Conservation (phyloP, 2,888 invertebrate genomes). For the Xanthorhoe spadicearia region DNA sequence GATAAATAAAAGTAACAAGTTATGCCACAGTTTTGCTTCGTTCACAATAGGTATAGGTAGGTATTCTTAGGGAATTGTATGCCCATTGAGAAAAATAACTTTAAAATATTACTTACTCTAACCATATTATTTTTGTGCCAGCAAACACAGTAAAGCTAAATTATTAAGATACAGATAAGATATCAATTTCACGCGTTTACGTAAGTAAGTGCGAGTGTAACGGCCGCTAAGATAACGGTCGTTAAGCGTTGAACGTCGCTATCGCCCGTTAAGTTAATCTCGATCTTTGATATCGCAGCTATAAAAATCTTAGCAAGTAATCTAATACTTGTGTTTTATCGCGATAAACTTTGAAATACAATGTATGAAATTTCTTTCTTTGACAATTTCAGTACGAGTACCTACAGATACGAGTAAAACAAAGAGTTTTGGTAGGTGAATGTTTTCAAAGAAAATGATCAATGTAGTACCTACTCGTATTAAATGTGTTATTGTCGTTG, state of each 20-base stretch:
- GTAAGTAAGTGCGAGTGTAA: constrained; percentile 52
- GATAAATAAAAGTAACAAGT: too few relatives aligned
- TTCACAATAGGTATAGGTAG: too few relatives aligned
- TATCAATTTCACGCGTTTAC: constrained; percentile 43
- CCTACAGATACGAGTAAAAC: background rate
- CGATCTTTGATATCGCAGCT: constrained; percentile 37
- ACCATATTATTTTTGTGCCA: too few relatives aligned
- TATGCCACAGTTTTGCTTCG: too few relatives aligned
- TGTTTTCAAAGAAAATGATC: too few relatives aligned
- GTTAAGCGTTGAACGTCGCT: constrained; percentile 56
- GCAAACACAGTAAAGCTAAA: too few relatives aligned
- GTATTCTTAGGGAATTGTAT: too few relatives aligned
- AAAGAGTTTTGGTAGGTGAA: background rate
- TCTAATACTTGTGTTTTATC: constrained; percentile 2
- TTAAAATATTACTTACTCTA: too few relatives aligned
- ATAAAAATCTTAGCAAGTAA: background rate
- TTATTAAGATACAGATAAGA: constrained; percentile 1
- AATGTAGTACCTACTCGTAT: too few relatives aligned
- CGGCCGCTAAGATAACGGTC: constrained; percentile 56
- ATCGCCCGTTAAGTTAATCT: constrained; percentile 66
- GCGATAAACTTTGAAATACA: constrained; percentile 2
- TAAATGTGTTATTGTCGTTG: too few relatives aligned
- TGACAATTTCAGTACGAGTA: background rate
- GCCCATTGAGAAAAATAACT: too few relatives aligned
- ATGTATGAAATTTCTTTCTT: background rate